Evolutionary conservation across 2,113 vertebrate genomes (phyloP).

Genomic region (Carettochelys insculpta): DNA sequence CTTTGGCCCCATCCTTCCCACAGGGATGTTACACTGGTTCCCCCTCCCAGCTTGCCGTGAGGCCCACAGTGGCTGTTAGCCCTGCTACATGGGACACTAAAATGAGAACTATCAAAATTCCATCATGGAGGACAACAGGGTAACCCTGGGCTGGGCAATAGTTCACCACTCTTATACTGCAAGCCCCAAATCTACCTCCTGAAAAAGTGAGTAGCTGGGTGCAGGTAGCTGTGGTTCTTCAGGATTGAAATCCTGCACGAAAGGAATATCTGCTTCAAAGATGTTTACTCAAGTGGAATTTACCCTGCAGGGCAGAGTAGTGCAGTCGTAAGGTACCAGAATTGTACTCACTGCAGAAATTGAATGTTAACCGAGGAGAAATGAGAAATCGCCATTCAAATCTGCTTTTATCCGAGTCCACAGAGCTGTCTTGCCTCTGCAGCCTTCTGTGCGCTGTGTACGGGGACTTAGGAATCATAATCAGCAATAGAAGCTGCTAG

Average conservation of each 20-base stretch:
- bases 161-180: neutral
- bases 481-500: neutral
- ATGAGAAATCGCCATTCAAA: neutral
- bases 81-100: neutral
- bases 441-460: neutral
- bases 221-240: neutral
- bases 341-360: neutral
- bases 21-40: too few species aligned
- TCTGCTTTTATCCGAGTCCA: neutral
- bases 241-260: neutral
- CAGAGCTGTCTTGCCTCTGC: neutral
- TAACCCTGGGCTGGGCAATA: neutral
- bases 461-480: neutral
- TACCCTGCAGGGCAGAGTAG: neutral
- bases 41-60: too few species aligned
- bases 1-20: too few species aligned
- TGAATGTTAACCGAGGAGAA: neutral
- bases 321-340: neutral
- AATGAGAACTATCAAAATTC: neutral
- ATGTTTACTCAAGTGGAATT: neutral
- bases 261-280: neutral
- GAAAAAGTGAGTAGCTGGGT: neutral
- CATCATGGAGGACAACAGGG: rapidly evolving
- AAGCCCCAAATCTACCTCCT: neutral
- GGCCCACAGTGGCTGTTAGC: too few species aligned